Conservation (phyloP, 2,113 vertebrate genomes). For the Heterocephalus glaber region DNA sequence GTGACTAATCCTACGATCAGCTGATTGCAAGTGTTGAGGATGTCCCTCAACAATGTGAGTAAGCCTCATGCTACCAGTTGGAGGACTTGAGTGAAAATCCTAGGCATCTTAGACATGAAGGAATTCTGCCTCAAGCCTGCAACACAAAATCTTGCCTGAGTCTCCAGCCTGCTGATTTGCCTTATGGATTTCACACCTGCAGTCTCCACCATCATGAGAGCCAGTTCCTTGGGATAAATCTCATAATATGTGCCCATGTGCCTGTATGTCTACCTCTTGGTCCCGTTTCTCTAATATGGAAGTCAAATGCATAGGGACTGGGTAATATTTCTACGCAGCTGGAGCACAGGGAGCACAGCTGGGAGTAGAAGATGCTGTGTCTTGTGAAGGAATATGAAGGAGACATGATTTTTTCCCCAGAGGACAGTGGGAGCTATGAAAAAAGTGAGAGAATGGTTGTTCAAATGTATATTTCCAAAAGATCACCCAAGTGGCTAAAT, state of each 20-base stretch:
- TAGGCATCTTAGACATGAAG: not conserved
- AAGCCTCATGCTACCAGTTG: not conserved
- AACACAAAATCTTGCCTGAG: not conserved
- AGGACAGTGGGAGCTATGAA: not conserved
- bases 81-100: not conserved
- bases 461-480: not conserved
- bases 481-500: not conserved
- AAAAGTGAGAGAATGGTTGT: not conserved
- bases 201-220: no score
- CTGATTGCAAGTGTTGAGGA: not conserved
- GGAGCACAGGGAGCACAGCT: not conserved
- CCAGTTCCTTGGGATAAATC: not conserved
- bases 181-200: not conserved
- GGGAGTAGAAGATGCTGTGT: not conserved
- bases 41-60: not conserved
- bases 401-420: not conserved
- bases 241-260: not conserved
- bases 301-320: accelerated
- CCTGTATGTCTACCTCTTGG: not conserved
- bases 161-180: not conserved
- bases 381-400: not conserved
- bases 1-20: no score
- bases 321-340: not conserved
- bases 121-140: not conserved
- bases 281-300: not conserved